phyloP scores from a whole-genome alignment of 2,888 invertebrate species.

The Sialis fuliginosa region DNA sequence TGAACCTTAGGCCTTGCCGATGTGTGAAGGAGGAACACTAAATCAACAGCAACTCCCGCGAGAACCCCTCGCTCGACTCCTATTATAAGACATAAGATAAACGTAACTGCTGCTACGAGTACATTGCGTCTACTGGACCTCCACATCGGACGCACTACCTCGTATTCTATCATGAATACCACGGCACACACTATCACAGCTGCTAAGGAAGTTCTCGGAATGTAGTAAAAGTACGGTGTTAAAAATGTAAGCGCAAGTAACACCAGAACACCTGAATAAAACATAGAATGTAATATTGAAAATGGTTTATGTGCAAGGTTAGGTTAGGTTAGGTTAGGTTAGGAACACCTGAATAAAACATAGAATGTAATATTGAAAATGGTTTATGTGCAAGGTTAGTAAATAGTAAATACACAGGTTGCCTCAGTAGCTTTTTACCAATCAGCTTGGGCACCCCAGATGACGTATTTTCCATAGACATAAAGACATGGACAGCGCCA shows the following conservation, averaged over 20 bases:
- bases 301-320: too few relatives aligned
- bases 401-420: too few relatives aligned
- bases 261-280: conserved; percentile 49
- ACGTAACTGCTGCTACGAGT: conserved; percentile 67
- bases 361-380: background rate
- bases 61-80: conserved; percentile 80
- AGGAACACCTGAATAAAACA: conserved; percentile 35
- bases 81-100: conserved; percentile 58
- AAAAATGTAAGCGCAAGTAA: conserved; percentile 67
- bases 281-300: background rate
- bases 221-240: conserved; percentile 78
- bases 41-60: conserved; percentile 62
- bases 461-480: too few relatives aligned
- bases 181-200: conserved; percentile 92
- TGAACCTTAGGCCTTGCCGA: conserved; percentile 62
- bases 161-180: conserved; percentile 86
- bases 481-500: too few relatives aligned
- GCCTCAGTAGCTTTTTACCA: too few relatives aligned
- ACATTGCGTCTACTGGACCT: conserved; percentile 62
- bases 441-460: too few relatives aligned
- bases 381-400: too few relatives aligned
- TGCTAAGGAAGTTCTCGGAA: conserved; percentile 75
- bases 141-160: conserved; percentile 76
- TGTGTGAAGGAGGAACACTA: conserved; percentile 60
- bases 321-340: too few relatives aligned